phyloP scores from a whole-genome alignment of 2,888 invertebrate species.

The Tenthredo amoena region DNA sequence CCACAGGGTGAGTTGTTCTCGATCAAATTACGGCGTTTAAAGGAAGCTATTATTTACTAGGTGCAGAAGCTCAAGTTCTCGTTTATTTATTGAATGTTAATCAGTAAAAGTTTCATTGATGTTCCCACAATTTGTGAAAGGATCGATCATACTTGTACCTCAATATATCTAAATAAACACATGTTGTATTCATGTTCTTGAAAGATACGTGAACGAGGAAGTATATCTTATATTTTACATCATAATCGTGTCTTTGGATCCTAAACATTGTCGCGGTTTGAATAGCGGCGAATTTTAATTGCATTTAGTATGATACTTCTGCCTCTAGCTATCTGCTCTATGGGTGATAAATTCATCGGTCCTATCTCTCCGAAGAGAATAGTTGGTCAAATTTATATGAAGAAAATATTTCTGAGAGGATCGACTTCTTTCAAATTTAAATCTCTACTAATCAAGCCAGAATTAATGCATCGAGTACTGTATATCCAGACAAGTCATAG shows the following conservation, averaged over 20 bases:
- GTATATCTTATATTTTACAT: no score
- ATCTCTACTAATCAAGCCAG: not conserved
- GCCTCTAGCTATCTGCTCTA: not conserved
- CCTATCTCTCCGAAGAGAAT: not conserved
- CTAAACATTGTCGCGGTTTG: not conserved
- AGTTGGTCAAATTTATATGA: not conserved
- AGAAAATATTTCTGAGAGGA: not conserved
- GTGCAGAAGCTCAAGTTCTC: conserved; percentile 62
- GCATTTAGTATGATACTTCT: not conserved
- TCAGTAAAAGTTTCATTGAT: no score
- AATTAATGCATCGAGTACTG: not conserved
- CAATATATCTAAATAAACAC: no score
- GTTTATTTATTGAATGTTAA: no score
- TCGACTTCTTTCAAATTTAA: not conserved
- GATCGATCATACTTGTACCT: no score
- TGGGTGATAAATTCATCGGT: not conserved
- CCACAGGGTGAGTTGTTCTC: not conserved
- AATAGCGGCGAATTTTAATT: not conserved
- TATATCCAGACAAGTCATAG: not conserved
- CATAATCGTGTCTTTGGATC: not conserved
- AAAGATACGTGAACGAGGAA: no score
- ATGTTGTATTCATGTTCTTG: no score
- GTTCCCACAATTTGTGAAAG: no score
- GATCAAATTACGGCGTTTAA: not conserved
- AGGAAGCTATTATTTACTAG: conserved; percentile 63